These are phyloP conservation scores for Aphyosemion australe DNA, from an alignment of 2,113 vertebrate genomes.

Conservation along the genomic window DNA sequence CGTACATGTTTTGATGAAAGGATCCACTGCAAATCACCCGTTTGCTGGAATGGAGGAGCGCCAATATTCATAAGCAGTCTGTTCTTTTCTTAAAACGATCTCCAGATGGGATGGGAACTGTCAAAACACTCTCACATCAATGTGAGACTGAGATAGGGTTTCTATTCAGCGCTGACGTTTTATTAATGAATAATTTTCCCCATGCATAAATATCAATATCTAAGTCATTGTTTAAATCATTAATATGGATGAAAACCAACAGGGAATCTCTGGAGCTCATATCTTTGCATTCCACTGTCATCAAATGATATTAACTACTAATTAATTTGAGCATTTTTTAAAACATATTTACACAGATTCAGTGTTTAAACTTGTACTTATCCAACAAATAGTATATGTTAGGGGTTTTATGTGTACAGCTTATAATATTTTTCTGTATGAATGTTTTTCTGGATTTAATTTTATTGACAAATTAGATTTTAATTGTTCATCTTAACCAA, in stretches of 20 bases:
- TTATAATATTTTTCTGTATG: conserved; percentile 14
- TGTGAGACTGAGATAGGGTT: conserved; percentile 72
- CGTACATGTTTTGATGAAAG: conserved; percentile 62
- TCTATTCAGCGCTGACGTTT: conserved; percentile 76
- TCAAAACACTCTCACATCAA: conserved; percentile 75
- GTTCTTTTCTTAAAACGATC: conserved; percentile 68
- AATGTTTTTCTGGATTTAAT: neutral
- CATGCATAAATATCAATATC: conserved; percentile 80
- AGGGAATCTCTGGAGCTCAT: conserved; percentile 60
- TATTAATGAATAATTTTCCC: conserved; percentile 79
- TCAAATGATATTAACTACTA: conserved; percentile 59
- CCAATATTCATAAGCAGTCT: conserved; percentile 76
- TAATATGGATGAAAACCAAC: conserved; percentile 77
- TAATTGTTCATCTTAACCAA: neutral
- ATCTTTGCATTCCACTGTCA: conserved; percentile 54
- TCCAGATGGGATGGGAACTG: conserved; percentile 71
- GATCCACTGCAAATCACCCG: conserved; percentile 62
- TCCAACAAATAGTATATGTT: neutral
- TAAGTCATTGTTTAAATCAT: conserved; percentile 80
- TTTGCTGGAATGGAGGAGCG: conserved; percentile 66
- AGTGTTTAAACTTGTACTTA: conserved; percentile 22
- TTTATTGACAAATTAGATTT: neutral
- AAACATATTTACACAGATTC: conserved; percentile 42
- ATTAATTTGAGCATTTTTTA: conserved; percentile 61
- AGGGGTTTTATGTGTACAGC: neutral